These are phyloP conservation scores for Neopipo cinnamomea DNA, from an alignment of 2,113 vertebrate species.

Conservation along the genomic window DNA sequence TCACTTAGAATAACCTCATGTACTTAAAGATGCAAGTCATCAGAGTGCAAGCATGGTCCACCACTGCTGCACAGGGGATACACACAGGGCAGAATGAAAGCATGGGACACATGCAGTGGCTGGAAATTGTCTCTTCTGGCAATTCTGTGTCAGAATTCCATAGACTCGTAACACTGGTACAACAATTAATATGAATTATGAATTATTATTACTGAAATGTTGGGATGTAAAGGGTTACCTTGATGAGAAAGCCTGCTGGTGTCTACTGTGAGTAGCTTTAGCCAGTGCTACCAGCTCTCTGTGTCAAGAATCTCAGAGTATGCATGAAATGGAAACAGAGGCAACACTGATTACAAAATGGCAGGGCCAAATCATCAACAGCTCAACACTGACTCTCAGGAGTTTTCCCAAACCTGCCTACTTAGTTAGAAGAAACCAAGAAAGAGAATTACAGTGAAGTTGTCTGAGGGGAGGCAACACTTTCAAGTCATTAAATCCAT, in stretches of 20 bases:
- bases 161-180: rapidly evolving
- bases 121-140: not conserved
- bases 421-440: not conserved
- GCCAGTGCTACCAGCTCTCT: not conserved
- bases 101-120: not conserved
- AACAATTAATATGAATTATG: not conserved
- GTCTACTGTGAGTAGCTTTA: not conserved
- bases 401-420: not conserved
- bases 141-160: not conserved
- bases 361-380: not conserved
- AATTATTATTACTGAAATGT: not conserved
- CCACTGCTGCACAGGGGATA: not conserved
- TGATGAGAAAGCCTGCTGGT: not conserved
- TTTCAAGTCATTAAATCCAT: not conserved
- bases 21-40: not conserved
- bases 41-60: not conserved
- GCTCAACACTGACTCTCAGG: not conserved
- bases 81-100: not conserved
- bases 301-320: not conserved
- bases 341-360: not conserved
- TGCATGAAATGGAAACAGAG: not conserved
- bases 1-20: not conserved
- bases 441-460: not conserved
- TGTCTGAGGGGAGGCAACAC: not conserved
- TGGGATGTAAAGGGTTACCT: not conserved